Conservation (phyloP, 2,797 vertebrate species). For the Neomorphus geoffroyi region DNA sequence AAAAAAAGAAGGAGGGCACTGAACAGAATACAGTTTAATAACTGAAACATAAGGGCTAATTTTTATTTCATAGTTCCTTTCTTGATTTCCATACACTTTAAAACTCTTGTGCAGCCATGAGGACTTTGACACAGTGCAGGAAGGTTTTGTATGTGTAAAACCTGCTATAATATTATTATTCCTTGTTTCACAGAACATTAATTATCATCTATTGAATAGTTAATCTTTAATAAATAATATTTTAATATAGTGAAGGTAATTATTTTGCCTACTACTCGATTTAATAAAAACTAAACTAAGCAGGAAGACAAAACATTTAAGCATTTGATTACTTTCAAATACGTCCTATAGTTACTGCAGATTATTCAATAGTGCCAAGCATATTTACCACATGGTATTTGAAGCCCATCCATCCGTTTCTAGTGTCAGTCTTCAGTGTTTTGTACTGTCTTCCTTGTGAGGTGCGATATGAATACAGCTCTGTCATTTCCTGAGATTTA, state of each 20-base stretch:
- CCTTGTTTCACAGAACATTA: not conserved
- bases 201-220: not conserved
- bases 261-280: not conserved
- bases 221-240: not conserved
- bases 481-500: not conserved
- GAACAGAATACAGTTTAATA: not conserved
- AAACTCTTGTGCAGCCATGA: not conserved
- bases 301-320: not conserved
- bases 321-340: not conserved
- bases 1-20: not conserved
- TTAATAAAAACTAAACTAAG: not conserved
- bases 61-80: not conserved
- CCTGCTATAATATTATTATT: not conserved
- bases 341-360: not conserved
- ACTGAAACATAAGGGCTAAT: not conserved
- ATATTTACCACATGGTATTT: not conserved
- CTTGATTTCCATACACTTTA: not conserved
- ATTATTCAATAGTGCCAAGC: not conserved
- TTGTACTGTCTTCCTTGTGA: not conserved
- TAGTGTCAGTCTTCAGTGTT: not conserved
- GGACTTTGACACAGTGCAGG: not conserved
- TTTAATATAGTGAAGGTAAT: not conserved
- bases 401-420: not conserved
- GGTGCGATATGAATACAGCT: not conserved
- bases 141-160: rapidly evolving